phyloP scores from a whole-genome alignment of 2,113 vertebrate species.

The Eptesicus fuscus region DNA sequence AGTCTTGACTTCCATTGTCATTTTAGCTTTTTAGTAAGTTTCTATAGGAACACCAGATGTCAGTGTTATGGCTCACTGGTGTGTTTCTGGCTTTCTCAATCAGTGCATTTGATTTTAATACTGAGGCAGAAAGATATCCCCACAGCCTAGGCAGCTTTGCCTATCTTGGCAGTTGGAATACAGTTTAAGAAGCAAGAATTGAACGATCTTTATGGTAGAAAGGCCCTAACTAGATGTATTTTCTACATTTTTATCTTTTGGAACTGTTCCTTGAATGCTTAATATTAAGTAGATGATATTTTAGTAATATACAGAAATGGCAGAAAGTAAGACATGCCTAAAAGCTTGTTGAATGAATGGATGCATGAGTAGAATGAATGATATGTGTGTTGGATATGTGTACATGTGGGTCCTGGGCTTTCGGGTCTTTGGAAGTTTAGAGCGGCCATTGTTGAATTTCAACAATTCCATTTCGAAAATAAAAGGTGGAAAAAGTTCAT shows the following conservation, averaged over 20 bases:
- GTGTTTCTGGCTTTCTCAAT: conserved; percentile 17
- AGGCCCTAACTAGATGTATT: background rate
- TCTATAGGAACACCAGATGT: background rate
- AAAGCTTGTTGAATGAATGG: background rate
- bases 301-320: background rate
- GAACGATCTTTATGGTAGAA: background rate
- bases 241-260: background rate
- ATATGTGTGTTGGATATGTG: background rate
- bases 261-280: conserved; percentile 31
- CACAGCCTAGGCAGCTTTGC: background rate
- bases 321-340: background rate
- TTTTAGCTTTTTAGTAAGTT: conserved; percentile 47
- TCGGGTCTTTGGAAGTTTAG: background rate
- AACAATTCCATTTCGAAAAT: background rate
- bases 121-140: background rate
- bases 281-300: background rate
- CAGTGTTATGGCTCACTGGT: background rate
- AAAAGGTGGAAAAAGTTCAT: background rate
- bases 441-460: background rate
- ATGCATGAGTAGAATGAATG: background rate
- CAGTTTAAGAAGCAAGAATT: conserved; percentile 20
- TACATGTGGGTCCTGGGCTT: background rate
- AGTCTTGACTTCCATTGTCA: conserved; percentile 30
- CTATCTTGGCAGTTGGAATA: background rate
- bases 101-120: conserved; percentile 39